phyloP scores from a whole-genome alignment of 2,113 vertebrate species.

The Colinus virginianus region DNA sequence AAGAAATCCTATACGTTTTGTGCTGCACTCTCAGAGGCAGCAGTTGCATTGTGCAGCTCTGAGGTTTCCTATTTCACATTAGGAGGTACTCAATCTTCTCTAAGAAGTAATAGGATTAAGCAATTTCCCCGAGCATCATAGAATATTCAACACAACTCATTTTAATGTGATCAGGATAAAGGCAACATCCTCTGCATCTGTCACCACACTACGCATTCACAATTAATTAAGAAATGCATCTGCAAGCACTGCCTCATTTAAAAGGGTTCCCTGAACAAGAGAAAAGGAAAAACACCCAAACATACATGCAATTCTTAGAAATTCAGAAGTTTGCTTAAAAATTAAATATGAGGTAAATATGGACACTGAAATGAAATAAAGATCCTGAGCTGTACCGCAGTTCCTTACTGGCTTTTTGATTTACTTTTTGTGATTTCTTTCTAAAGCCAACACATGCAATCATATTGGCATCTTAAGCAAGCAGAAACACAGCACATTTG shows the following conservation, averaged over 20 bases:
- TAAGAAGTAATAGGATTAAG: conserved; percentile 69
- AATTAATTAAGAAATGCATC: conserved; percentile 70
- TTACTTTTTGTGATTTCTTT: neutral
- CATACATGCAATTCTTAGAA: neutral
- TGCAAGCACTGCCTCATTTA: conserved; percentile 17
- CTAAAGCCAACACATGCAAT: neutral
- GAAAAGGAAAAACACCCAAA: neutral
- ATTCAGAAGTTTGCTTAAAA: neutral
- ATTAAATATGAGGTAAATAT: neutral
- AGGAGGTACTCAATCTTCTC: conserved; percentile 61
- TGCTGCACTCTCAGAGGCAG: conserved; percentile 15
- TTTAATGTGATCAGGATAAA: conserved; percentile 67
- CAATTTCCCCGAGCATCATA: conserved; percentile 65
- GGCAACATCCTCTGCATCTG: conserved; percentile 51
- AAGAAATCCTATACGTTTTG: conserved; percentile 57
- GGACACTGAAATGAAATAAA: neutral
- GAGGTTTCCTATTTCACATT: conserved; percentile 66
- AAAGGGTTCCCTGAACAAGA: conserved; percentile 26
- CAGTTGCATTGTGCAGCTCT: conserved; percentile 21
- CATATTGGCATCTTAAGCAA: neutral
- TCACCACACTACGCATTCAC: conserved; percentile 29
- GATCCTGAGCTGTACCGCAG: neutral
- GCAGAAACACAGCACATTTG: neutral
- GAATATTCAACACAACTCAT: conserved; percentile 69
- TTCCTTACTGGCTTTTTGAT: neutral